Base-by-base conservation (phyloP, 2,888 invertebrate species). In the Cryptus viduatorius region DNA sequence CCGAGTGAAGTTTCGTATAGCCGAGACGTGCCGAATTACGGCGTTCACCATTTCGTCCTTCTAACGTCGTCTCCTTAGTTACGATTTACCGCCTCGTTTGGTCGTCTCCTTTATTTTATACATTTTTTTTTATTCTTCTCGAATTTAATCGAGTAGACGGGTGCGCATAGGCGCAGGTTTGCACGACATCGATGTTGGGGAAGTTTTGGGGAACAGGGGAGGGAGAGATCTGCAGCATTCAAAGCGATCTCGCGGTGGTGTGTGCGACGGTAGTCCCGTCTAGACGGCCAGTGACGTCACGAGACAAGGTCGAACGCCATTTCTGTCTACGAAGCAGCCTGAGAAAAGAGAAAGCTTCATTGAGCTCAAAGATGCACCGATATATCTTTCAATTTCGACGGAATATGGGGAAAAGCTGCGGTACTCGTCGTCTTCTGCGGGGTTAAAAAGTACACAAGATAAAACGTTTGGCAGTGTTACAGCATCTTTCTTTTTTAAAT, bases 271-370 rank as follows among this genome's bases (percentile, higher is more conserved):
- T 76, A 64, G 73, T 89, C 87, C 86, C 89, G 92, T 92, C 92
- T 92, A 92, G 92, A 92, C 92, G 88, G 87, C 86, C 79, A 46
- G 87, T 91, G 91, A 90, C 90, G 91, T 91, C 91, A 91, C 86
- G 89, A 88, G 90, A 90, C 91, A 91, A 92, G 92, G 91, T 91
- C 92, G 91, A 89, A 87, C 82, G 86, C 88, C 87, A 88, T 88
- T 87, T 88, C 88, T 86, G 86, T 89, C 87, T 87, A 87, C 75
- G 80, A 72, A 50, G 72, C 76, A 65, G 44, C 14, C 59, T 19
- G 69, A 37, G 64, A 53, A 42, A 44, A 61, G 46, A 48, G 46
- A 68, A 44, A 68, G 46, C 24, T 31, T 10, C 24, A 59, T 59
- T 59, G 19, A 37, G 37, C 37, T 37, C 37, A 37, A 37, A 37